Evolutionary conservation across 2,797 vertebrate species (phyloP).

Genomic region (Spheniscus humboldti): DNA sequence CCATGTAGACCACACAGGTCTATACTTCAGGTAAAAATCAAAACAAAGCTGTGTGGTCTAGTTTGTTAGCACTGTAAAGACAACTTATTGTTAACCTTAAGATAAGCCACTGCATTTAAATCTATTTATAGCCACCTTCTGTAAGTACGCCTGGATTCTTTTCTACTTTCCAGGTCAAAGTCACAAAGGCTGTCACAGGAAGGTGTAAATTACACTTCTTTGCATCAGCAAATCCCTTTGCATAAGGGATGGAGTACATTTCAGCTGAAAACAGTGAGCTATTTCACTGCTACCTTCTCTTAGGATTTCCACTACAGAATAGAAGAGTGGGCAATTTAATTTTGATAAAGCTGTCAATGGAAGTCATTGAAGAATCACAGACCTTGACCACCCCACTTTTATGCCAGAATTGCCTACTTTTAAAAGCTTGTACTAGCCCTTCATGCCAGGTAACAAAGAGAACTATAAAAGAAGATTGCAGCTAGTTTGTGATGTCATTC

Average conservation of each 20-base stretch:
- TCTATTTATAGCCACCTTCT: constrained; percentile 30
- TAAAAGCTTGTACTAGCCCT: background rate
- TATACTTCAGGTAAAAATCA: constrained; percentile 48
- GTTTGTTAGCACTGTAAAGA: constrained; percentile 21
- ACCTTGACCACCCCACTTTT: constrained; percentile 12
- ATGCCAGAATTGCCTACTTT: constrained; percentile 9
- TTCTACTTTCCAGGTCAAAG: constrained; percentile 20
- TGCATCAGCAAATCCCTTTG: constrained; percentile 1
- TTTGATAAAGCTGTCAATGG: constrained; percentile 27
- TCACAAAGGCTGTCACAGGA: background rate
- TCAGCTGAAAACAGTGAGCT: constrained; percentile 12
- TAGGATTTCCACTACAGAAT: background rate
- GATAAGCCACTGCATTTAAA: constrained; percentile 40
- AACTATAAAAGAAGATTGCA: constrained; percentile 20
- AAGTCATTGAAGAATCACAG: constrained; percentile 39
- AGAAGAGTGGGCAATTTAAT: constrained; percentile 15
- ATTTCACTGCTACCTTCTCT: constrained; percentile 7
- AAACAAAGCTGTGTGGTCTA: constrained; percentile 65
- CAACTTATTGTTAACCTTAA: constrained; percentile 28
- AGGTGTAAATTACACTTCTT: constrained; percentile 29
- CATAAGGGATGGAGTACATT: constrained; percentile 1
- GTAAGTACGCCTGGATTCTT: constrained; percentile 5
- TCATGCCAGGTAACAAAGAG: background rate
- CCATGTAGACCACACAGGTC: constrained; percentile 64
- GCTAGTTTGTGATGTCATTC: constrained; percentile 15